Base-by-base conservation (phyloP, 2,113 vertebrate species). In the Enhydra lutris region DNA sequence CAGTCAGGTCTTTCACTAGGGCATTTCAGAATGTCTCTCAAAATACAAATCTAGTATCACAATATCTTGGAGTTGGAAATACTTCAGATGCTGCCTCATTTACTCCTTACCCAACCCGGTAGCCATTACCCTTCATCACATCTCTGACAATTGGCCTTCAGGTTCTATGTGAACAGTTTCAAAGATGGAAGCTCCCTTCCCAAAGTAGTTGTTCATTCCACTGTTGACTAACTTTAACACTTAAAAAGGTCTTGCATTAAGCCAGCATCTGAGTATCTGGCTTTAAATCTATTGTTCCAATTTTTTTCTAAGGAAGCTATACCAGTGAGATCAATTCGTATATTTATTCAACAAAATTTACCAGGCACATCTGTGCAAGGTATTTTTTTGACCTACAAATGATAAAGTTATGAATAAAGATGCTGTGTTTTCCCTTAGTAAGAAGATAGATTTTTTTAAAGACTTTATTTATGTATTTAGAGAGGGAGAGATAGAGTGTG, bases 291-390 rank as follows among this genome's bases (percentile, higher is more conserved):
- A 5, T n/a, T 89, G 26, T 71, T 74, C 11, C 45, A 78, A 1
- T 78, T 95, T 94, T 39, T 87, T 94, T 97, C 42, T 39, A 91
- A 24, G 45, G 73, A 97, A 87, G 45, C 24, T 92, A 55, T 8
- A 34, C 34, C 26, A 95, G 29, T 6, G 52, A 73, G 34, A 10
- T 91, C 61, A 96, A 57, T 78, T 87, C 7, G 67, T 59, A 83
- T 23, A 23, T 93, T 57, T 91, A 42, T 86, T 83, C 34, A 74
- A 67, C 34, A 94, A 71, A 94, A 74, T 80, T 23, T 90, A 61
- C 26, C 13, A 6, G 61, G 3, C 24, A 90, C 20, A 80, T 86
- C 50, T 74, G 7, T 91, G 34, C 65, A 82, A 86, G n/a, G 31
- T 67, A 45, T 83, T 94, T 94, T 94, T 55, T 78, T 65, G 21